Conservation (phyloP, 2,113 vertebrate genomes). For the Atrichornis clamosus region DNA sequence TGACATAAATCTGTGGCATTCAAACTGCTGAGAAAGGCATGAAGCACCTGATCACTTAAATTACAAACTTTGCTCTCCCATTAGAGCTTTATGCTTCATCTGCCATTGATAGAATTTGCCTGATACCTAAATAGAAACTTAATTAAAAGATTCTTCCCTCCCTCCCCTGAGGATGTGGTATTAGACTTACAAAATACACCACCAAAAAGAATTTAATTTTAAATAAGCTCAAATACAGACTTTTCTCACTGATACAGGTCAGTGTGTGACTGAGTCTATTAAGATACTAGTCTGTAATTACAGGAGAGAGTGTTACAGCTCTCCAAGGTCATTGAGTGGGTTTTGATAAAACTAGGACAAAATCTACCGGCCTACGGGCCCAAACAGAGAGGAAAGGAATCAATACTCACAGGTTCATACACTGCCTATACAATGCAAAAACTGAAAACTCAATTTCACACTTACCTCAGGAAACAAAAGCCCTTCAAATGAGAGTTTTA, state of each 20-base stretch:
- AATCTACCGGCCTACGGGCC: not conserved
- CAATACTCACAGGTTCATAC: not conserved
- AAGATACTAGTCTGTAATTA: slow-evolving; percentile 40
- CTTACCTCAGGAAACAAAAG: not conserved
- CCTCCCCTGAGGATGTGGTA: not conserved
- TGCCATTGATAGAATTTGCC: not conserved
- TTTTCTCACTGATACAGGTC: slow-evolving; percentile 27
- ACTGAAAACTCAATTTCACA: not conserved
- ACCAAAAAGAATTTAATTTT: not conserved
- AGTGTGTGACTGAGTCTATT: not conserved
- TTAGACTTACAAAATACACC: not conserved
- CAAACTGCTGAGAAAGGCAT: not conserved
- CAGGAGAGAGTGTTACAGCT: slow-evolving; percentile 34
- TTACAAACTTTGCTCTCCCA: not conserved
- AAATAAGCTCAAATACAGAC: slow-evolving; percentile 25
- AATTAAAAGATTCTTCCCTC: not conserved
- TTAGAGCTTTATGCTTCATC: not conserved
- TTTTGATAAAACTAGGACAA: slow-evolving; percentile 37
- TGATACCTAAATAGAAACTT: slow-evolving; percentile 8
- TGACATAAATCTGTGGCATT: not conserved
- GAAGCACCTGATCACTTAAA: not conserved
- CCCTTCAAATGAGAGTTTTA: not conserved
- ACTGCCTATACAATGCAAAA: not conserved
- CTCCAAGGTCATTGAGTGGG: not conserved
- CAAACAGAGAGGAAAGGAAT: not conserved